Conservation (phyloP, 2,113 vertebrate genomes). For the Chinchilla lanigera region DNA sequence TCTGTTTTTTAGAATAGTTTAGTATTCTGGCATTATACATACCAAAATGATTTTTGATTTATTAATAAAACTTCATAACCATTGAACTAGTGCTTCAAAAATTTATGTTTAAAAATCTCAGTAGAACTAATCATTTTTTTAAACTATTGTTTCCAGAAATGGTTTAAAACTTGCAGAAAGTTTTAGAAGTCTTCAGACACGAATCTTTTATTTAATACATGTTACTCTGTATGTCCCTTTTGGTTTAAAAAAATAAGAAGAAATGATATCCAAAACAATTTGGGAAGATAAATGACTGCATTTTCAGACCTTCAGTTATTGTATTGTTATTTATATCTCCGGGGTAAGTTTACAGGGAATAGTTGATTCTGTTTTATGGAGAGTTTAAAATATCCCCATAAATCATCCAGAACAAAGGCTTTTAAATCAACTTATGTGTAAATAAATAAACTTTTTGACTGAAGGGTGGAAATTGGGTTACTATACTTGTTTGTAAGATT, state of each 20-base stretch:
- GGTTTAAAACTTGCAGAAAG: constrained; percentile 11
- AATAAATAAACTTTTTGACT: constrained; percentile 29
- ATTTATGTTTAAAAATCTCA: background rate
- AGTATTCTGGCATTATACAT: background rate
- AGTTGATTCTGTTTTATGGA: constrained; percentile 38
- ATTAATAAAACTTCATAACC: constrained; percentile 21
- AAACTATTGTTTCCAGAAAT: background rate
- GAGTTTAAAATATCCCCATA: constrained; percentile 43
- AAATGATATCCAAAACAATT: background rate
- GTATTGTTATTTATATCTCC: constrained; percentile 8
- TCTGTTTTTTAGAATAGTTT: constrained; percentile 6
- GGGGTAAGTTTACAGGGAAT: constrained; percentile 19
- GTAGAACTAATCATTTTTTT: background rate
- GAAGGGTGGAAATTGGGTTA: background rate
- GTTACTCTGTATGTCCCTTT: constrained; percentile 26
- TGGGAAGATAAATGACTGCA: background rate
- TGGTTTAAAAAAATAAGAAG: constrained; percentile 40
- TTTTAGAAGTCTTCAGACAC: constrained; percentile 34
- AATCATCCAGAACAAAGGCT: background rate
- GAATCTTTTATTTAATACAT: constrained; percentile 15
- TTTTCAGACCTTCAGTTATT: constrained; percentile 25
- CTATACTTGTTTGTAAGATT: background rate
- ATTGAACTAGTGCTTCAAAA: background rate
- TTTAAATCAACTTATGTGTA: constrained; percentile 21
- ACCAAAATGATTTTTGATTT: constrained; percentile 39